Base-by-base conservation (phyloP, 2,797 vertebrate genomes). In the Intellagama lesueurii region DNA sequence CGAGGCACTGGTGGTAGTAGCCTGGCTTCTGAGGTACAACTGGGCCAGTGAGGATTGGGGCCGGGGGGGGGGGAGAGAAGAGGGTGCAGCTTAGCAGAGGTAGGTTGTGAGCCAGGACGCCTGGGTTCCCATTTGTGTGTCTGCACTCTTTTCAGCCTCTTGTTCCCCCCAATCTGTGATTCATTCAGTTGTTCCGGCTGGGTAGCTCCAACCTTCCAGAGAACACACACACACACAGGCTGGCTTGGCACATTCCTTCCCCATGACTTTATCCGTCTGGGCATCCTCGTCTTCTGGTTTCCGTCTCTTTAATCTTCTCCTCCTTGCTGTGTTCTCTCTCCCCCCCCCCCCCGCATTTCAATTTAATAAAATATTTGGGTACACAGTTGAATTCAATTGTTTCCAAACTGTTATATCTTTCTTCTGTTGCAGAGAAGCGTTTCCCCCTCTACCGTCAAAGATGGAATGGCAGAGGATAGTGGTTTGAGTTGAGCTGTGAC, bases 301-400 rank as follows among this genome's bases (percentile, higher is more conserved):
- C 83, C 87, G 47, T 87, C 90, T 82, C 89, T 90, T 90, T 87
- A 82, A 83, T 87, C 90, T 81, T 32, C 83, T 69, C 64, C 80
- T 80, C 32, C 64, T 66, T 30, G 26, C 49, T 30, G 35, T 4
- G 5, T 56, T 56, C 52, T 56, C 52, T 19, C 7, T 2, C 72
- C 32, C 7, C 49, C n/a, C 60, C 28, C 77, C 44, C 5, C 26
- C 2, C 49, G 35, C 28, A 40, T 7, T 17, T 7, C 24, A 11
- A 24, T 12, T 26, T n/a, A 44, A 49, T 44, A 60, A 56, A 24
- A 24, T 44, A 44, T 40, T 9, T 44, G 73, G n/a, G 12, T 7
- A 7, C 35, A 28, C 19, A 17, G 52, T 69, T 40, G 56, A n/a
- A 77, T 24, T 52, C 11, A 56, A 52, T 40, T 2, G 35, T 1